Evolutionary conservation across 2,797 vertebrate species (phyloP), one percentile per base, ranked within the genome.

Genomic region (Cryptoprocta ferox): DNA sequence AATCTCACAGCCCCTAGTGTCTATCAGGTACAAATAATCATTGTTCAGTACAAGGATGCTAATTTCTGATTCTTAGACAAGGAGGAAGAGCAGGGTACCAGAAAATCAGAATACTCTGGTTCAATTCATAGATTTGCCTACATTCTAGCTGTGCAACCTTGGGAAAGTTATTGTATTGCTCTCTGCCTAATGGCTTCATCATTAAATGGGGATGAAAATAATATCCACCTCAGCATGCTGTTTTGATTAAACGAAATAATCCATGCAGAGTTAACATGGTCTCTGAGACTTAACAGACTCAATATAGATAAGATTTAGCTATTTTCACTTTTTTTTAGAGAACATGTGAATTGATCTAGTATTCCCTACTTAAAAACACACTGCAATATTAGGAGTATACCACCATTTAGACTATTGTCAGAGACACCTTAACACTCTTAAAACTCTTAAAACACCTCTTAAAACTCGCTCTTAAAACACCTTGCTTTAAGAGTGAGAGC

Each of bases 181-280:
- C 37, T 68, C 18, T 89, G 4, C 3, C 53, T 78, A 45, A 39
- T 59, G 78, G 35, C 1, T 35, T 85, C 8, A 82, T 82, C 16
- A 45, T 53, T 63, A 85, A 85, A 75, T 61, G 73, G 19, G 4
- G 37, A 82, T 73, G 61, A 63, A 73, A 93, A 56, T 73, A 73
- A 39, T 79, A 45, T 66, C 10, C 5, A 71, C 7, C 6, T 81
- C 19, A 82, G 16, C 50, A n/a, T 16, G 2, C n/a, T 75, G 24
- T 90, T 93, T 63, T 82, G 32, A 68, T 63, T 79, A 92, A 86
- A 66, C 78, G 9, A 73, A 96, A 66, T 63, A 91, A 61, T 68
- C 6, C 4, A 50, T 45, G 12, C 21, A 63, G 82, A 94, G 14
- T 94, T 90, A 45, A 6, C 59, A 63, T 6, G 70, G 3, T 83